Conservation (phyloP, 2,888 invertebrate genomes). For the Tipula unca region DNA sequence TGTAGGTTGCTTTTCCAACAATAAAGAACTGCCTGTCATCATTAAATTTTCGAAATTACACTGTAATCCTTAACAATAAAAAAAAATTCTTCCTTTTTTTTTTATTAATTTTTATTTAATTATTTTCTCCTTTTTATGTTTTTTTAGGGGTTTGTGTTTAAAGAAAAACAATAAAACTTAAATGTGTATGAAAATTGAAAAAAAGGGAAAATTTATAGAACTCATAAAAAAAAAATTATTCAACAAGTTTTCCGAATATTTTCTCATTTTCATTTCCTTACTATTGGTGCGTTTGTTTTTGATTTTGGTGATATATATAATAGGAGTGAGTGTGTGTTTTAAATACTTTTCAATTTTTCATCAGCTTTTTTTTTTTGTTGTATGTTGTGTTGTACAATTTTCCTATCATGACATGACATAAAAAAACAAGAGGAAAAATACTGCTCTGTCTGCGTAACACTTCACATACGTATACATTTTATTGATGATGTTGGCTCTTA, state of each 20-base stretch:
- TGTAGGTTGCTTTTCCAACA: neutral
- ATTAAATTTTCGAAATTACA: neutral
- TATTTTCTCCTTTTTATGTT: neutral
- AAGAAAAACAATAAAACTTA: neutral
- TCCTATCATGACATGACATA: neutral
- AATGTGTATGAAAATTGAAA: neutral
- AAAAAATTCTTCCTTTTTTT: neutral
- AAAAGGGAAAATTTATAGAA: neutral
- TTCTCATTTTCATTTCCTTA: neutral
- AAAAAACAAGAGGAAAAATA: neutral
- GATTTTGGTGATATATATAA: neutral
- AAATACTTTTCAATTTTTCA: neutral
- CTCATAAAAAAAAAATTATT: neutral
- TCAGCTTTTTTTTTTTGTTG: neutral
- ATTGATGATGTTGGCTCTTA: neutral
- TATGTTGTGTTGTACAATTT: neutral
- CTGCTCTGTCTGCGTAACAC: neutral
- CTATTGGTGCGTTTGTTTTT: neutral
- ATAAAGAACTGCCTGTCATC: neutral
- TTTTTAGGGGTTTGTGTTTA: neutral
- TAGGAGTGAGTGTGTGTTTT: neutral
- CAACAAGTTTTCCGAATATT: neutral
- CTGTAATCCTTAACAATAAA: neutral
- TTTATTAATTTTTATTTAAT: neutral
- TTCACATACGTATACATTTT: neutral